These are phyloP conservation scores for Probosciger aterrimus DNA, from an alignment of 2,113 vertebrate genomes.

Conservation along the genomic window DNA sequence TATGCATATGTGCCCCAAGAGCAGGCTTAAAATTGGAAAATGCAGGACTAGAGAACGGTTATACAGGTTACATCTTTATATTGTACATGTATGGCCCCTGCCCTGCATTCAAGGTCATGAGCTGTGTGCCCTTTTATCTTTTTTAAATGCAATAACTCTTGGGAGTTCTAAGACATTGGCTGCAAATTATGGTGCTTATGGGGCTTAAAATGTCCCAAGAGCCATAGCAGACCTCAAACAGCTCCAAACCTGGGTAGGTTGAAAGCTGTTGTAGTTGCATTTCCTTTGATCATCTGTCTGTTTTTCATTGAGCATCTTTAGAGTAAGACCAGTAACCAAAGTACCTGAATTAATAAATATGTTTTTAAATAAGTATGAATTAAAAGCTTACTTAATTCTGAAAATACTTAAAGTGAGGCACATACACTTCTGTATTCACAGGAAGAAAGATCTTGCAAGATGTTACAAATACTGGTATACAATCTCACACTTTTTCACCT, in stretches of 20 bases:
- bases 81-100: not conserved
- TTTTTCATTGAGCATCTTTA: not conserved
- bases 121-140: not conserved
- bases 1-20: not conserved
- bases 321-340: not conserved
- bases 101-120: not conserved
- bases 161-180: not conserved
- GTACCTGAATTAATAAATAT: not conserved
- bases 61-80: not conserved
- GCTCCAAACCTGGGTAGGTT: not conserved
- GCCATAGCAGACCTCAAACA: not conserved
- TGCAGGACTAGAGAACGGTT: not conserved
- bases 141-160: not conserved
- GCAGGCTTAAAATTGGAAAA: not conserved
- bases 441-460: slow-evolving; percentile 62
- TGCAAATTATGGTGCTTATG: not conserved
- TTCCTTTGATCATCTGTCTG: not conserved
- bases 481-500: not conserved
- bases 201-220: not conserved
- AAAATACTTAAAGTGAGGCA: not conserved
- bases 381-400: not conserved
- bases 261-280: not conserved
- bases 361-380: not conserved
- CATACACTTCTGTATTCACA: slow-evolving; percentile 36
- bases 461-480: slow-evolving; percentile 54